Percentiles rank a stretch among this genome's conserved stretches.
Conservation (phyloP, 1,140 invertebrate species). For the Stratiolaelaps scimitus region DNA sequence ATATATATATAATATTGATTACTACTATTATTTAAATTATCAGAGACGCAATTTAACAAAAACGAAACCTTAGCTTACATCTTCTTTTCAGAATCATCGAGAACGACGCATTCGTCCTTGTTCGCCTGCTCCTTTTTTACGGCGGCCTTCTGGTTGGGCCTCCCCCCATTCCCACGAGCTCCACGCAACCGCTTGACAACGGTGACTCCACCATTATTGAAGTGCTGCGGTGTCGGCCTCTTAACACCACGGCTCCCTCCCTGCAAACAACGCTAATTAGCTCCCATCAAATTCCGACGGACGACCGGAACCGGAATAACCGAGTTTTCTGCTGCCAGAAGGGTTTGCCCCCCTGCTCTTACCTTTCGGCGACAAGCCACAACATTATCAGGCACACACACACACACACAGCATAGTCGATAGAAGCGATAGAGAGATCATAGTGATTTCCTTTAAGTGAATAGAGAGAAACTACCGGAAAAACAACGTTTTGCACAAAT, state of each 20-base stretch:
- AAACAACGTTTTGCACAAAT: too few species aligned
- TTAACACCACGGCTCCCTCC: slow-evolving; percentile 15
- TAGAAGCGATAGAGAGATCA: too few species aligned
- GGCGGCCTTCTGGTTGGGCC: neutral
- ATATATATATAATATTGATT: neutral
- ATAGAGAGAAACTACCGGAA: too few species aligned
- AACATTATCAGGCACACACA: too few species aligned
- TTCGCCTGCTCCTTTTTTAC: neutral
- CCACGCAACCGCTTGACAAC: slow-evolving; percentile 16
- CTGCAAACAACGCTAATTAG: neutral
- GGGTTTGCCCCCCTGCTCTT: too few species aligned
- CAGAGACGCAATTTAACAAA: neutral
- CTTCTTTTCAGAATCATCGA: slow-evolving; percentile 18
- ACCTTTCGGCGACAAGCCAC: too few species aligned
- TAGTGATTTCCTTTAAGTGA: too few species aligned
- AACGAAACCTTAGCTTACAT: neutral
- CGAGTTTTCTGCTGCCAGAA: too few species aligned
- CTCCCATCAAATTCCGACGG: too few species aligned
- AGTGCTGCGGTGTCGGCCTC: slow-evolving; percentile 24
- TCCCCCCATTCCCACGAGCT: neutral
- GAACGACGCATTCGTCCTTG: slow-evolving; percentile 26
- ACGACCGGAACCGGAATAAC: too few species aligned
- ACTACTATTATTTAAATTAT: neutral
- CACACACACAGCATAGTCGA: too few species aligned
- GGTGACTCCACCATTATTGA: slow-evolving; percentile 26